Percentiles rank a stretch among this genome's conserved stretches.
Evolutionary conservation across 2,113 vertebrate species (phyloP).

Genomic region (Loxodonta africana): DNA sequence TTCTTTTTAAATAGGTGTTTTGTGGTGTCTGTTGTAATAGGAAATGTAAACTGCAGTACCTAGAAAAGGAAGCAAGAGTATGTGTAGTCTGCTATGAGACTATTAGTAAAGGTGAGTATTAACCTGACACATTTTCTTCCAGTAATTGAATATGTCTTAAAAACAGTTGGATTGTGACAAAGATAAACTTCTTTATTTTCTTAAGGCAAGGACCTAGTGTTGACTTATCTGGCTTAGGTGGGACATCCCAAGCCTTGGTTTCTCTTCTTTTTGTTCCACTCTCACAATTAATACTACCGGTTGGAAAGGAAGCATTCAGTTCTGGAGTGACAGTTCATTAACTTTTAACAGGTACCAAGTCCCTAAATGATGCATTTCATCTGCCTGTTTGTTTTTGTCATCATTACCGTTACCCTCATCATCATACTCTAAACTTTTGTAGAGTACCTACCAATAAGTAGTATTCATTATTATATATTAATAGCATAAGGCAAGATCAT

Average conservation of each 20-base stretch:
- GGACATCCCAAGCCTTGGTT: slow-evolving; percentile 81
- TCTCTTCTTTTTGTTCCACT: slow-evolving; percentile 81
- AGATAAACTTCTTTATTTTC: slow-evolving; percentile 82
- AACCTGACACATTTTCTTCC: slow-evolving; percentile 54
- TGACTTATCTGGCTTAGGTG: slow-evolving; percentile 83
- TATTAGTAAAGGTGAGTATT: slow-evolving; percentile 95
- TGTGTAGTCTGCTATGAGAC: slow-evolving; percentile 94
- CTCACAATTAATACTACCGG: slow-evolving; percentile 80
- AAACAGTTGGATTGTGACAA: slow-evolving; percentile 73
- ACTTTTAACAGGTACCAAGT: slow-evolving; percentile 79
- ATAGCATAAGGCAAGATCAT: neutral
- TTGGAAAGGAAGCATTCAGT: slow-evolving; percentile 79
- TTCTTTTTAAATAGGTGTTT: slow-evolving; percentile 91
- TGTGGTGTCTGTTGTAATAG: slow-evolving; percentile 96
- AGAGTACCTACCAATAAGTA: neutral
- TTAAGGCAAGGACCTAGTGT: slow-evolving; percentile 81
- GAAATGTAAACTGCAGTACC: slow-evolving; percentile 95
- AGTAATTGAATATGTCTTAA: slow-evolving; percentile 68
- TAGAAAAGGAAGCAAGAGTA: slow-evolving; percentile 98
- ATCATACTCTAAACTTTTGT: slow-evolving; percentile 50
- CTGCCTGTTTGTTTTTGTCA: slow-evolving; percentile 63
- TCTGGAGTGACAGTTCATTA: slow-evolving; percentile 82
- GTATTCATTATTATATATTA: slow-evolving; percentile 1
- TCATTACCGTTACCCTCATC: slow-evolving; percentile 29
- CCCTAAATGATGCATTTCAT: slow-evolving; percentile 72